These are phyloP conservation scores for Hypercompe scribonia DNA, from an alignment of 2,888 invertebrate species.

Conservation along the genomic window DNA sequence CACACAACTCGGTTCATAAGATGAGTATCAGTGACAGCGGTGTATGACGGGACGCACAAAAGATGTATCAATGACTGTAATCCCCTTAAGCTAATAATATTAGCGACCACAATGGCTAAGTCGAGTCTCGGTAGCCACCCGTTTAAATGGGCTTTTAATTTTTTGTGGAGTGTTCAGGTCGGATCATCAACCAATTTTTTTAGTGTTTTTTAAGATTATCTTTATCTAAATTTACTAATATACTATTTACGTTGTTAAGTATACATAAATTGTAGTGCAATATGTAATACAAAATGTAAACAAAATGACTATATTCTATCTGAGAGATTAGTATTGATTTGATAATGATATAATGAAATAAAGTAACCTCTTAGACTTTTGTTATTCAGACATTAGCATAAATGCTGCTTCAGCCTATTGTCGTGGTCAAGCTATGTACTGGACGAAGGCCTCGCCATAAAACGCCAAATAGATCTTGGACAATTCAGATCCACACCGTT, in stretches of 20 bases:
- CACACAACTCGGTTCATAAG: constrained; percentile 36
- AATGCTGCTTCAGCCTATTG: too few relatives aligned
- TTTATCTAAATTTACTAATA: not conserved
- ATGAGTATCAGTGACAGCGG: constrained; percentile 52
- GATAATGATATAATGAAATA: too few relatives aligned
- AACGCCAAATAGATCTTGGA: too few relatives aligned
- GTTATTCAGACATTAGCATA: too few relatives aligned
- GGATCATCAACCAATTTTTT: constrained; percentile 7
- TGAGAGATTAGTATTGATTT: too few relatives aligned
- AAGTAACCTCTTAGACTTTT: too few relatives aligned
- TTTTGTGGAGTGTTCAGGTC: constrained; percentile 37
- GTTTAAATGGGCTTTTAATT: constrained; percentile 45
- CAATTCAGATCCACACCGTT: too few relatives aligned
- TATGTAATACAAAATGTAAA: too few relatives aligned
- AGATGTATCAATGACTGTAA: constrained; percentile 52
- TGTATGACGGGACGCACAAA: constrained; percentile 37
- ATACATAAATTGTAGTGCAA: too few relatives aligned
- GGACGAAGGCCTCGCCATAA: too few relatives aligned
- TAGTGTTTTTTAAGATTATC: not conserved
- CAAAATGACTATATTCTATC: too few relatives aligned
- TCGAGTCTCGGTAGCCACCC: constrained; percentile 43
- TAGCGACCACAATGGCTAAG: constrained; percentile 50
- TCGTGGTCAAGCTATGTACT: too few relatives aligned
- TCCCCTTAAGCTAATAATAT: constrained; percentile 56
- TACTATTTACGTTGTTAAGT: not conserved